A percentile compares a stretch with the other conserved stretches of the same genome.
phyloP scores from a whole-genome alignment of 2,797 vertebrate genomes.

The Synanceia verrucosa region DNA sequence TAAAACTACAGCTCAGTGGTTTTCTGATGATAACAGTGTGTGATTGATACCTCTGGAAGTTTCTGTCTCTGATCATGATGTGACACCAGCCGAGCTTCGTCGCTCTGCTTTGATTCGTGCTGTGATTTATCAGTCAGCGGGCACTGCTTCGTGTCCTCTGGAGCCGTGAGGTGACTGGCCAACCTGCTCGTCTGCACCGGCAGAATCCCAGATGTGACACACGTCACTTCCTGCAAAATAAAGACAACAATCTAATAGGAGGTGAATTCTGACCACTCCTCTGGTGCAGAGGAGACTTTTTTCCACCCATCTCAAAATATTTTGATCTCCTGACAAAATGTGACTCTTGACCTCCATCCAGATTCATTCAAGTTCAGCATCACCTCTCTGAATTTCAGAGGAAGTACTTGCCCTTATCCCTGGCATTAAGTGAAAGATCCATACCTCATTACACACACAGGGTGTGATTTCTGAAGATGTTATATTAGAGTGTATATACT shows the following conservation, averaged over 20 bases:
- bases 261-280: constrained; percentile 15
- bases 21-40: not conserved
- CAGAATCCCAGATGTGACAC: constrained; percentile 25
- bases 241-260: constrained; percentile 22
- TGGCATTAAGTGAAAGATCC: not conserved
- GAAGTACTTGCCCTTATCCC: not conserved
- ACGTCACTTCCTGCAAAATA: constrained; percentile 44
- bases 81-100: constrained; percentile 21
- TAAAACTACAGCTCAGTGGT: not conserved
- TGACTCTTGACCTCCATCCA: constrained; percentile 1
- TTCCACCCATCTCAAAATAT: not conserved
- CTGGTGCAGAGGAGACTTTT: not conserved
- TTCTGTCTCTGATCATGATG: constrained; percentile 17
- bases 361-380: not conserved
- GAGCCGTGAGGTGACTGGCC: constrained; percentile 35
- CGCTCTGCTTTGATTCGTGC: constrained; percentile 15
- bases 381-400: constrained; percentile 4
- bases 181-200: not conserved
- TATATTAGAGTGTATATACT: constrained; percentile 50
- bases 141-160: not conserved
- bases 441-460: constrained; percentile 15
- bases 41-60: constrained; percentile 5
- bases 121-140: constrained; percentile 39
- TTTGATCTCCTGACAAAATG: constrained; percentile 6
- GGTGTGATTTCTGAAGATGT: constrained; percentile 35